phyloP scores from a whole-genome alignment of 2,113 vertebrate species.

The Furnarius figulus region DNA sequence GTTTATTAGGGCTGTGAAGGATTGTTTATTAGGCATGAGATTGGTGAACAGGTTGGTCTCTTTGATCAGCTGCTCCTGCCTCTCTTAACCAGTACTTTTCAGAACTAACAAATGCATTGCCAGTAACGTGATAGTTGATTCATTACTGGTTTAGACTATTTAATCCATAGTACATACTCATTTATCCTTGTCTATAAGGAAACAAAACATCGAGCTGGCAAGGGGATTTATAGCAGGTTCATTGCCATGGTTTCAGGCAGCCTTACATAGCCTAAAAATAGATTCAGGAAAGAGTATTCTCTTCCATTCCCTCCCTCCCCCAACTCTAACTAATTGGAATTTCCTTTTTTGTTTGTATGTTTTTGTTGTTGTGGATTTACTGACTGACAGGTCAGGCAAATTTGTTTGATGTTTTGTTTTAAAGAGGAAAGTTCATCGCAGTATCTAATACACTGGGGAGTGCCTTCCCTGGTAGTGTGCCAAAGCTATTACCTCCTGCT shows the following conservation, averaged over 20 bases:
- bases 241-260: constrained; percentile 65
- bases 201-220: background rate
- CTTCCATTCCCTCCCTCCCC: constrained; percentile 14
- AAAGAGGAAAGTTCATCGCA: background rate
- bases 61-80: background rate
- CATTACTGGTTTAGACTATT: background rate
- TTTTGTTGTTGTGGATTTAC: background rate
- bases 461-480: background rate
- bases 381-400: background rate
- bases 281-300: constrained; percentile 59
- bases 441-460: background rate
- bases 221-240: constrained; percentile 44
- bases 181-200: constrained; percentile 29
- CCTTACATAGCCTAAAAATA: constrained; percentile 47
- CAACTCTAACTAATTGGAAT: constrained; percentile 33
- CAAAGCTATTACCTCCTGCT: background rate
- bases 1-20: background rate
- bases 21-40: background rate
- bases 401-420: constrained; percentile 12
- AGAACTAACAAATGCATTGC: background rate
- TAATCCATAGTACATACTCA: background rate
- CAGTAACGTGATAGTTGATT: background rate
- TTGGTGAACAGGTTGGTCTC: rapidly evolving
- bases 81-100: background rate
- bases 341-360: constrained; percentile 4